Evolutionary conservation across 2,797 vertebrate genomes (phyloP).

Genomic region (Meda fulgida): DNA sequence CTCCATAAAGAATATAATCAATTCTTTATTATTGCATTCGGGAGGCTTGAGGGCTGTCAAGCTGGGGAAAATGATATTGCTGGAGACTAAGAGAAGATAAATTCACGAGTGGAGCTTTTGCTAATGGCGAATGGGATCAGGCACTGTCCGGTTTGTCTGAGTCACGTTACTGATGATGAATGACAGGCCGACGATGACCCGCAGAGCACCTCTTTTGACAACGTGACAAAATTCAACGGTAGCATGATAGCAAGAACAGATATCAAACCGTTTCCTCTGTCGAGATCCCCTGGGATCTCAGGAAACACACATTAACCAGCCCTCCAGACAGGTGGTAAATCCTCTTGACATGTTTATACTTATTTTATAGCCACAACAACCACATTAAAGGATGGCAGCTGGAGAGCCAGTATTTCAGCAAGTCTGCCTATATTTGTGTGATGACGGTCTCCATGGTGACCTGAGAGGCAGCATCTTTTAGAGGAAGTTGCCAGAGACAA

Average conservation of each 20-base stretch:
- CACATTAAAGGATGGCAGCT: constrained; percentile 60
- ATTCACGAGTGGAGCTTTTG: constrained; percentile 71
- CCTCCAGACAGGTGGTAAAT: constrained; percentile 57
- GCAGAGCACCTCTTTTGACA: constrained; percentile 62
- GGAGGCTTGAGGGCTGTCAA: constrained; percentile 75
- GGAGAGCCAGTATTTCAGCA: constrained; percentile 50
- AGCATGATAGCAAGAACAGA: constrained; percentile 39
- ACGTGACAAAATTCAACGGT: constrained; percentile 62
- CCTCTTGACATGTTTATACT: constrained; percentile 57
- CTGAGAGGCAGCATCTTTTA: constrained; percentile 47
- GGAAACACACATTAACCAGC: constrained; percentile 50
- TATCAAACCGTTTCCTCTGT: constrained; percentile 44
- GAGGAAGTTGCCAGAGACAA: constrained; percentile 31
- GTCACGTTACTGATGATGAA: constrained; percentile 73
- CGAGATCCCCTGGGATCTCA: constrained; percentile 40
- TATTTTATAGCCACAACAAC: constrained; percentile 61
- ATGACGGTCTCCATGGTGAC: constrained; percentile 60
- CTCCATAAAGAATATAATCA: constrained; percentile 79
- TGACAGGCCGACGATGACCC: constrained; percentile 69
- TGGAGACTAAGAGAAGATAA: constrained; percentile 70
- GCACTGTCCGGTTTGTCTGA: constrained; percentile 71
- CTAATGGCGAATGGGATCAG: constrained; percentile 68
- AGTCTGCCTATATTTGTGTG: constrained; percentile 45
- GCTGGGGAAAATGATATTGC: constrained; percentile 76
- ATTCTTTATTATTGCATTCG: constrained; percentile 80